Evolutionary conservation across 1,140 invertebrate species (phyloP), one percentile per base, ranked within the genome.

Genomic region (Drosophila ogumai): DNA sequence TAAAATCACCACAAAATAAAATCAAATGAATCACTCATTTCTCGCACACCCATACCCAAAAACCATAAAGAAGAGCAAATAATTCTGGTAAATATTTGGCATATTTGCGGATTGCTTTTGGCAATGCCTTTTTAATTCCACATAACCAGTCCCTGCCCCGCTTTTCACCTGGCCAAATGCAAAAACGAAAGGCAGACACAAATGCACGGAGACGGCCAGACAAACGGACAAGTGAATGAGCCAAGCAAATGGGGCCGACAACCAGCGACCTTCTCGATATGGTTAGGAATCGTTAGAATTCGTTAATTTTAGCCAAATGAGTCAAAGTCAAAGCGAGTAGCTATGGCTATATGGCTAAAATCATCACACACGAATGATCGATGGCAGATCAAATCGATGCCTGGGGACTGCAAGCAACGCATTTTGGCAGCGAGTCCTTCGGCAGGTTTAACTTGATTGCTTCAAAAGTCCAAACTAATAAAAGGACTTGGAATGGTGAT

Each of bases 291-390:
- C 67, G 72, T 81, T 78, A 90, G 67, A 55, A 85, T 73, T 85
- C 67, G 72, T 78, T 75, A 61, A 90, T 75, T 90, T 79, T 85
- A 79, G 85, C 81, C 81, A 90, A 90, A 79, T 90, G 82, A 81
- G 78, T 85, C 78, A 87, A 82, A 81, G 78, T 85, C 78, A 63
- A 78, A 64, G 54, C 36, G 31, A 38, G 72, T 46, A 76, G 50
- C 61, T 65, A 56, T 54, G 32, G 17, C 19, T 36, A 22, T 54
- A 58, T 54, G 34, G 38, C 44, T 52, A 31, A 43, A n/a, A 46
- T 25, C 44, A 46, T 46, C 44, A 25, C 50, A 50, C 31, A 5
- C 50, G 12, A 15, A 36, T 74, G 59, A 77, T 65, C 55, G 61
- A 72, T 77, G 59, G 65, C 32, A n/a, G 52, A 59, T 65, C 47